Evolutionary conservation across 2,888 invertebrate species (phyloP).

Genomic region (Xiphydria camelus): DNA sequence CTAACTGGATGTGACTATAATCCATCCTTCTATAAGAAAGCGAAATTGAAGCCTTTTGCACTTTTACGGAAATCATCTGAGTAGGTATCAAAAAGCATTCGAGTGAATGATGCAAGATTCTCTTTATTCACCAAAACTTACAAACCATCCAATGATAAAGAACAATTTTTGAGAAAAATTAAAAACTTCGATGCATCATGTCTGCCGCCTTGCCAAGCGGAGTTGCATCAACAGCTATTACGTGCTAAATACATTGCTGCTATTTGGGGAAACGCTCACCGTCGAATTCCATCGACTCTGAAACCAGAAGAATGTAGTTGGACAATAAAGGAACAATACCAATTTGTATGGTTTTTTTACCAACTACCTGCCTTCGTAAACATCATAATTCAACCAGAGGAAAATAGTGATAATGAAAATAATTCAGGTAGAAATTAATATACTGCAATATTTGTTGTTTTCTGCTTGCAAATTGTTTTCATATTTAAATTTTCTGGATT

Average conservation of each 20-base stretch:
- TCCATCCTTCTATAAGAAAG: conserved; percentile 16
- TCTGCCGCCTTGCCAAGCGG: conserved; percentile 15
- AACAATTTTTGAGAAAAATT: conserved; percentile 6
- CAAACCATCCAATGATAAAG: conserved; percentile 6
- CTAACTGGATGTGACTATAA: too few species aligned
- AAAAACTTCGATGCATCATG: conserved; percentile 17
- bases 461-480: too few species aligned
- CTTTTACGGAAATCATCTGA: conserved; percentile 4
- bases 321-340: background rate
- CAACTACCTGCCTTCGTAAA: conserved; percentile 6
- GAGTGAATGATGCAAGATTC: conserved; percentile 6
- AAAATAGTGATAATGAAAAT: conserved; percentile 6
- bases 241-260: conserved; percentile 12
- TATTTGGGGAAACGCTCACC: conserved; percentile 10
- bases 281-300: conserved; percentile 3
- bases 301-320: conserved; percentile 7
- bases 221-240: conserved; percentile 15
- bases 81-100: conserved; percentile 1
- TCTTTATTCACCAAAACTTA: conserved; percentile 3
- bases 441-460: too few species aligned
- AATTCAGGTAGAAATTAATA: conserved; percentile 5
- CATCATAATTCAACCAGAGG: conserved; percentile 9
- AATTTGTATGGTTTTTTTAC: conserved; percentile 10
- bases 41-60: conserved; percentile 3
- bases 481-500: background rate